A percentile compares a stretch with the other conserved stretches of the same genome.
These are phyloP conservation scores for Junonia oenone DNA, from an alignment of 2,888 invertebrate genomes.

Conservation along the genomic window DNA sequence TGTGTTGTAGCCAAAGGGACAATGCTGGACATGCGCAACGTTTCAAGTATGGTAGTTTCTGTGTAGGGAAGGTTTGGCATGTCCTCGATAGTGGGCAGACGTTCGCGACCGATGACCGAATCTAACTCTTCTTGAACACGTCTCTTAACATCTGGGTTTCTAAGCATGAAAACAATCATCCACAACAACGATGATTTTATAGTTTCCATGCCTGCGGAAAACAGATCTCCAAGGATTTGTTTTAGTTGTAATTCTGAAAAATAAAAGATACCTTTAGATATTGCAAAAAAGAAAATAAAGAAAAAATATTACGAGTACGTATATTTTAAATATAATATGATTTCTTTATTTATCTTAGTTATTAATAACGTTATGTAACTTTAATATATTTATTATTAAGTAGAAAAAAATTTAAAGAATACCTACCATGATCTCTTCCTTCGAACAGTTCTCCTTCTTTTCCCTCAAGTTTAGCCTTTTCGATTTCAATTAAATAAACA, in stretches of 20 bases:
- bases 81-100: constrained; percentile 90
- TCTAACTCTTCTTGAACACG: constrained; percentile 93
- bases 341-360: too few relatives aligned
- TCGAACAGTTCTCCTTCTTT: constrained; percentile 87
- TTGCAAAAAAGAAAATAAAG: too few relatives aligned
- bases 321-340: too few relatives aligned
- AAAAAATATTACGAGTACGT: too few relatives aligned
- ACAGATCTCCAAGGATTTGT: constrained; percentile 93
- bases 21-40: constrained; percentile 90
- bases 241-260: constrained; percentile 91
- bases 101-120: constrained; percentile 86
- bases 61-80: constrained; percentile 89
- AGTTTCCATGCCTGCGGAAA: constrained; percentile 96
- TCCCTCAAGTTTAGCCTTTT: constrained; percentile 88
- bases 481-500: constrained; percentile 90
- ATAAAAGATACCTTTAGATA: neutral
- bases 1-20: constrained; percentile 95
- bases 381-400: too few relatives aligned
- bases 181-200: constrained; percentile 93
- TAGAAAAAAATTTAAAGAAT: too few relatives aligned
- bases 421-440: constrained; percentile 91
- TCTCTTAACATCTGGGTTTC: constrained; percentile 89
- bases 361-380: too few relatives aligned
- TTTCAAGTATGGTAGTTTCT: constrained; percentile 92
- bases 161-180: constrained; percentile 92